phyloP scores from a whole-genome alignment of 2,888 invertebrate species.

The Phyllotreta striolata region DNA sequence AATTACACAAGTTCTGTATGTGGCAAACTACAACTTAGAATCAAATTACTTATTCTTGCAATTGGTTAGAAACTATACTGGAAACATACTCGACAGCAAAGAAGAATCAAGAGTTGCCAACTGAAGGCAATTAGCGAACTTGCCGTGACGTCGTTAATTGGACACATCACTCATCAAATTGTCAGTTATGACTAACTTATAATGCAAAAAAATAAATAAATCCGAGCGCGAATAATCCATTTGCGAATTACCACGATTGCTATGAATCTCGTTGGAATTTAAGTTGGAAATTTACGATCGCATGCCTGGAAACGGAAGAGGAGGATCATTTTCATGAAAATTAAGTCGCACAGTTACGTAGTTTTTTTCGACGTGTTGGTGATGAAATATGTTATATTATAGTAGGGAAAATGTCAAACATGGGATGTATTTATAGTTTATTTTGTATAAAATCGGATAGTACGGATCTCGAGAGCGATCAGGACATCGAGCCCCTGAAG shows the following conservation, averaged over 20 bases:
- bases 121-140: too few relatives aligned
- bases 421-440: slow-evolving; percentile 10
- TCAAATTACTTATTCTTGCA: too few relatives aligned
- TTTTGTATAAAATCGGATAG: neutral
- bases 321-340: neutral
- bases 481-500: neutral
- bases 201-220: slow-evolving; percentile 2
- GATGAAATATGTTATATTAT: neutral
- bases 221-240: neutral
- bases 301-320: too few relatives aligned
- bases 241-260: slow-evolving; percentile 3
- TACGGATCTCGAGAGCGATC: neutral
- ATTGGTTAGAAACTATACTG: too few relatives aligned
- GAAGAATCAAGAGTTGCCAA: too few relatives aligned
- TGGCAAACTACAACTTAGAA: too few relatives aligned
- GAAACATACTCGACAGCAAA: too few relatives aligned
- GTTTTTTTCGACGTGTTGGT: neutral
- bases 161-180: slow-evolving; percentile 7
- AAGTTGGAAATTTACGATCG: too few relatives aligned
- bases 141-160: too few relatives aligned
- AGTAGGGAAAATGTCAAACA: neutral
- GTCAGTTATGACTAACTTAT: slow-evolving; percentile 7
- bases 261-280: slow-evolving; percentile 3
- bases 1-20: too few relatives aligned
- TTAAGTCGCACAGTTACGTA: neutral